Base-by-base conservation (phyloP, 1,140 invertebrate species). In the Aphaenogaster ashmeadi region DNA sequence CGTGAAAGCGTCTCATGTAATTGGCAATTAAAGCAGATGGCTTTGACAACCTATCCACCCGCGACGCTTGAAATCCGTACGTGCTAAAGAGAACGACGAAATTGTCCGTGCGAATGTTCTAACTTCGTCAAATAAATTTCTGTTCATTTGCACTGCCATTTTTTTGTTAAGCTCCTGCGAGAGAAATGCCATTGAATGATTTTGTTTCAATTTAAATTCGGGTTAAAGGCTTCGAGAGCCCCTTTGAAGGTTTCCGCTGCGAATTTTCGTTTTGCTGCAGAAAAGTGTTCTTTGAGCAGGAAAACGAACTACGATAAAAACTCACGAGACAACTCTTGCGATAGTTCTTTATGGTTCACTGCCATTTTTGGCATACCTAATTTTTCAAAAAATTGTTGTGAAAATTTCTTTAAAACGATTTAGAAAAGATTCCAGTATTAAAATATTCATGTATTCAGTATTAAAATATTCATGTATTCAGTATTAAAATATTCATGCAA, bases 21-120 rank as follows among this genome's bases (percentile, higher is more conserved):
- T 90, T 88, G 90, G 90, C 90, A 91, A 91, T 91, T 91, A 91
- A 87, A 90, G 87, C 90, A 91, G 75, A 44, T 90, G 81, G 87
- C 90, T 86, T 83, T 88, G 89, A 90, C 89, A 90, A 67, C 13
- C 67, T 87, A 79, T 66, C 50, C 38, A 66, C 6, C 11, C n/a
- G 79, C 67, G 75, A 86, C 54, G 74, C 75, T 71, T 77, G 69
- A 88, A 90, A 88, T 88, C 50, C 86, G 72, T 79, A 79, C 33
- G 50, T 62, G 80, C 54, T 90, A 88, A 88, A 90, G 74, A 52
- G 78, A 77, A 77, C 69, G 60, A 71, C 66, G 33, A 88, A 85
- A 90, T 86, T 86, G 80, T 90, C 74, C 60, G n/a, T 21, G 33
- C n/a, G 52, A 86, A 80, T 56, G 86, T 81, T 75, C 58, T 80